Percentiles rank a stretch among this genome's conserved stretches.
phyloP scores from a whole-genome alignment of 1,140 invertebrate species.

The Tetragnatha versicolor region DNA sequence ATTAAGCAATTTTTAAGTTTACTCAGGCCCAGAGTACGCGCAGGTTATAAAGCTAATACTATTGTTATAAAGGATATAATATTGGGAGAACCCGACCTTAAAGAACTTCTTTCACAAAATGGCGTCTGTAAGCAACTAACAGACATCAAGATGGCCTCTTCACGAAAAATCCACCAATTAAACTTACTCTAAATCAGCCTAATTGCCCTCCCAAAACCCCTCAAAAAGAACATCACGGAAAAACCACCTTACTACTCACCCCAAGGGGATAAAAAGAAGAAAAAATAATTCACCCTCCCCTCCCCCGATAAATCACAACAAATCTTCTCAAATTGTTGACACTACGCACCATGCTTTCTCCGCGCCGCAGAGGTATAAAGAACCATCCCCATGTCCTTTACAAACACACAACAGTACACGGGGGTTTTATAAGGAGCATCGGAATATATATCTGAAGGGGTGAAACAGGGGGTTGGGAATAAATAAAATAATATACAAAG shows the following conservation, averaged over 20 bases:
- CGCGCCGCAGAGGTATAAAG: slow-evolving; percentile 16
- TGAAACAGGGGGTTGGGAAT: slow-evolving; percentile 3
- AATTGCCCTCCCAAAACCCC: not conserved
- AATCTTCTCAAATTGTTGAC: slow-evolving; percentile 46
- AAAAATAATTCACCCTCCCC: not conserved
- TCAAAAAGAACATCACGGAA: not conserved
- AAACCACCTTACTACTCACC: too few relatives aligned
- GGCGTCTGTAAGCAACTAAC: not conserved
- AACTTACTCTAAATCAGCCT: not conserved
- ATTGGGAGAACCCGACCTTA: too few relatives aligned
- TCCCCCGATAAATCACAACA: slow-evolving; percentile 41
- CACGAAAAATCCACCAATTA: not conserved
- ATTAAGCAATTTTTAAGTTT: too few relatives aligned
- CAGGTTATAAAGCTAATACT: too few relatives aligned
- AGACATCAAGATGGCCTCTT: not conserved
- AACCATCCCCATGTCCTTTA: slow-evolving; percentile 3
- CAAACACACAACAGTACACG: not conserved
- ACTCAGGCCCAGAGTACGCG: too few relatives aligned
- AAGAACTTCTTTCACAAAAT: too few relatives aligned
- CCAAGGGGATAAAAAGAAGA: not conserved
- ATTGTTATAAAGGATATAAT: too few relatives aligned
- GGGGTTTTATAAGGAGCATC: slow-evolving; percentile 38
- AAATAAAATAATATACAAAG: slow-evolving; percentile 54
- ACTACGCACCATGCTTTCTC: slow-evolving; percentile 23
- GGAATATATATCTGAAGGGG: slow-evolving; percentile 23